A percentile compares a stretch with the other conserved stretches of the same genome.
phyloP scores from a whole-genome alignment of 2,113 vertebrate species.

The Typhlomys cinereus region DNA sequence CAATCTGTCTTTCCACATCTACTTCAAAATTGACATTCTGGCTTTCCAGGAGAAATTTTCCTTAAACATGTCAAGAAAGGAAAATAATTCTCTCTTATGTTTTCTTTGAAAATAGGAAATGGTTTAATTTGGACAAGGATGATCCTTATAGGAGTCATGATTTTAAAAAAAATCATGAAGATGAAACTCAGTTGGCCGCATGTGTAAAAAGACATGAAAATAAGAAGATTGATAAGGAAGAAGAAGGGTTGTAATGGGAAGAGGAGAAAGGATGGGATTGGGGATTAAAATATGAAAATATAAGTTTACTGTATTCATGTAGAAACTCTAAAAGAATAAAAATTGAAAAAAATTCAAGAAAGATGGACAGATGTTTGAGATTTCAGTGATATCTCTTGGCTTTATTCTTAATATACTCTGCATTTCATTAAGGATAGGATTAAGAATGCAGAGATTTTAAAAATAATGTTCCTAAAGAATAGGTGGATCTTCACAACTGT shows the following conservation, averaged over 20 bases:
- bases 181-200: too few relatives aligned
- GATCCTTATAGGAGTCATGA: neutral
- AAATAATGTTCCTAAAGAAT: neutral
- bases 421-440: slow-evolving; percentile 24
- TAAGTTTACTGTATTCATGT: too few relatives aligned
- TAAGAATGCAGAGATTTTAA: slow-evolving; percentile 21
- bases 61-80: neutral
- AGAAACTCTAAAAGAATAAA: too few relatives aligned
- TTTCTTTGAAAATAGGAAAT: slow-evolving; percentile 50
- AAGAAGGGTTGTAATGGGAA: too few relatives aligned
- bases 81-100: neutral
- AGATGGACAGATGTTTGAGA: slow-evolving; percentile 7
- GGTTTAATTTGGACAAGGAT: slow-evolving; percentile 1
- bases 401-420: slow-evolving; percentile 26
- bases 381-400: neutral
- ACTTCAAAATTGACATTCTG: slow-evolving; percentile 44
- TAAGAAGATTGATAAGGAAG: too few relatives aligned
- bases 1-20: slow-evolving; percentile 24
- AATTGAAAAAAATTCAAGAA: too few relatives aligned
- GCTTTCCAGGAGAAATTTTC: slow-evolving; percentile 40
- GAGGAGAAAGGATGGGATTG: too few relatives aligned
- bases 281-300: too few relatives aligned
- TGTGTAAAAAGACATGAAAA: too few relatives aligned
- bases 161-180: slow-evolving; percentile 23
- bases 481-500: slow-evolving; percentile 9